Evolutionary conservation across 1,140 invertebrate species (phyloP).

Genomic region (Melanaphis sacchari): DNA sequence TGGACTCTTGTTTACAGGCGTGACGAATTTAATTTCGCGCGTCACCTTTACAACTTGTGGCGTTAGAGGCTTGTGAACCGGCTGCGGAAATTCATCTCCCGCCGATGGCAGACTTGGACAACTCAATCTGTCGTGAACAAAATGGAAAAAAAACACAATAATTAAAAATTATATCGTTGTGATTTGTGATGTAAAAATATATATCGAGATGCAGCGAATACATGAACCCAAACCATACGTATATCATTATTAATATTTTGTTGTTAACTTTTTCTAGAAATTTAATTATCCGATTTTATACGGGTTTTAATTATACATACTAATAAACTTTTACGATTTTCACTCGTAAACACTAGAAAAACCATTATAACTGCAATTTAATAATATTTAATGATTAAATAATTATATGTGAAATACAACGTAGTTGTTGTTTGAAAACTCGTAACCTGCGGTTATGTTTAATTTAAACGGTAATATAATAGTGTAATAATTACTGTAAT

Average conservation of each 20-base stretch:
- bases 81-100: slow-evolving; percentile 21
- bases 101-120: slow-evolving; percentile 47
- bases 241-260: not conserved
- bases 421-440: not conserved
- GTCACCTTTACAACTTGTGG: slow-evolving; percentile 44
- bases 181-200: not conserved
- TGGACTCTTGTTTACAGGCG: not conserved
- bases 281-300: not conserved
- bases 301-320: not conserved
- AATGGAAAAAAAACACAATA: not conserved
- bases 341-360: not conserved
- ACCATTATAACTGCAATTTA: not conserved
- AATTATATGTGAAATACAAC: not conserved
- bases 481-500: not conserved
- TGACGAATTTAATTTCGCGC: slow-evolving; percentile 45
- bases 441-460: not conserved
- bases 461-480: not conserved
- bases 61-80: slow-evolving; percentile 35
- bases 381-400: not conserved
- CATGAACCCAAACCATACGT: not conserved
- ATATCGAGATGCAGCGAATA: not conserved
- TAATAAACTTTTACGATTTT: not conserved
- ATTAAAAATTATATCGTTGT: not conserved
- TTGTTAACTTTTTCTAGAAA: not conserved
- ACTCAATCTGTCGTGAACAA: not conserved